Conservation (phyloP, 2,888 invertebrate species). For the Sinhomidia bicolor region DNA sequence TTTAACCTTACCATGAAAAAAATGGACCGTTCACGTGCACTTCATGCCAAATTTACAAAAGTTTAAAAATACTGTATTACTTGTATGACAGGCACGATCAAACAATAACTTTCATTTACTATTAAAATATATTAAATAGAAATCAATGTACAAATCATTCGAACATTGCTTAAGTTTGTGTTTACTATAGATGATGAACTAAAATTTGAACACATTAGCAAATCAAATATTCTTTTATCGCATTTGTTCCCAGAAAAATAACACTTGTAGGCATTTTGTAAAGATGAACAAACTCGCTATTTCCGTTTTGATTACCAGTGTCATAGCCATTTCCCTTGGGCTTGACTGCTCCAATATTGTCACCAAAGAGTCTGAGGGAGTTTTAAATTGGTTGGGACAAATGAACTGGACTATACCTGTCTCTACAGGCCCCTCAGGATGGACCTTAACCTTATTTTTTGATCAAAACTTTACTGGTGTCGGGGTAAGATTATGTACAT, state of each 20-base stretch:
- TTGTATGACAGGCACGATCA: too few relatives aligned
- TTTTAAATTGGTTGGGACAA: slow-evolving; percentile 69
- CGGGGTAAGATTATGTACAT: slow-evolving; percentile 63
- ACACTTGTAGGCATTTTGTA: too few relatives aligned
- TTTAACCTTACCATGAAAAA: too few relatives aligned
- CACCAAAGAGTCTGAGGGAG: slow-evolving; percentile 62
- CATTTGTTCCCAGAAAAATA: too few relatives aligned
- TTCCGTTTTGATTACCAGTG: slow-evolving; percentile 14
- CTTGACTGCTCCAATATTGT: slow-evolving; percentile 67
- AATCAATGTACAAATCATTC: not conserved
- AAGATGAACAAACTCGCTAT: slow-evolving; percentile 47
- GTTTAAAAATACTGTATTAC: too few relatives aligned
- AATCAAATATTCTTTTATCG: too few relatives aligned
- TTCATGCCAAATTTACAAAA: too few relatives aligned
- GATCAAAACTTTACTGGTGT: slow-evolving; percentile 70
- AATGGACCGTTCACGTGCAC: too few relatives aligned
- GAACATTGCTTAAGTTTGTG: not conserved
- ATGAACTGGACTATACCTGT: slow-evolving; percentile 66
- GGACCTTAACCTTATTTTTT: slow-evolving; percentile 61
- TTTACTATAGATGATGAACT: too few relatives aligned
- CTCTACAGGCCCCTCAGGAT: slow-evolving; percentile 54
- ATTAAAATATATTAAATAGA: too few relatives aligned
- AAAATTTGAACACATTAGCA: too few relatives aligned
- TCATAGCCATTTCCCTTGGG: slow-evolving; percentile 20
- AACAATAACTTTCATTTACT: too few relatives aligned